phyloP scores from a whole-genome alignment of 2,888 invertebrate genomes.

The Eudemis profundana region DNA sequence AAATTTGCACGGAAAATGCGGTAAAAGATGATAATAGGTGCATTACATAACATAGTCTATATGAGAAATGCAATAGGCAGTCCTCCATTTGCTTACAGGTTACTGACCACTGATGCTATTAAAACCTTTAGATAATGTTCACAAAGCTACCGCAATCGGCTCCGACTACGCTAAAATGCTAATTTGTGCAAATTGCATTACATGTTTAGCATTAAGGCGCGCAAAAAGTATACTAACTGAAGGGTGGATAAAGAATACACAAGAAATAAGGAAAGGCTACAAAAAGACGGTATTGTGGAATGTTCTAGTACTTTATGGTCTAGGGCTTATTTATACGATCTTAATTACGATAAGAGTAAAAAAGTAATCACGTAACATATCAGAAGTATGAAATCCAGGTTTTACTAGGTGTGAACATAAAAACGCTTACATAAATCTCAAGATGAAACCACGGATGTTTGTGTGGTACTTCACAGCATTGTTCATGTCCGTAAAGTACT shows the following conservation, averaged over 20 bases:
- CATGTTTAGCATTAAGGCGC: not conserved
- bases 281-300: not conserved
- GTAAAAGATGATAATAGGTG: too few species aligned
- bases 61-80: not conserved
- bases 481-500: too few species aligned
- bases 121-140: not conserved
- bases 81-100: not conserved
- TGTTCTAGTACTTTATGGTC: not conserved
- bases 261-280: not conserved
- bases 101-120: constrained; percentile 3
- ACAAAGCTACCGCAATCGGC: constrained; percentile 10
- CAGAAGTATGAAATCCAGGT: not conserved
- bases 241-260: constrained; percentile 13
- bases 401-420: not conserved
- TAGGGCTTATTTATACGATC: too few species aligned
- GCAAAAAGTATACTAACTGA: constrained; percentile 16
- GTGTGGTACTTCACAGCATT: too few species aligned
- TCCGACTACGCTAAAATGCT: constrained; percentile 23
- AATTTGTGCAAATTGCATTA: constrained; percentile 39
- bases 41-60: too few species aligned
- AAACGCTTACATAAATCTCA: not conserved
- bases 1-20: too few species aligned
- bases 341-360: not conserved
- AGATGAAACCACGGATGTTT: too few species aligned
- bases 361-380: not conserved